Evolutionary conservation across 2,888 invertebrate species (phyloP), one percentile per base, ranked within the genome.

Genomic region (Ischnura elegans): DNA sequence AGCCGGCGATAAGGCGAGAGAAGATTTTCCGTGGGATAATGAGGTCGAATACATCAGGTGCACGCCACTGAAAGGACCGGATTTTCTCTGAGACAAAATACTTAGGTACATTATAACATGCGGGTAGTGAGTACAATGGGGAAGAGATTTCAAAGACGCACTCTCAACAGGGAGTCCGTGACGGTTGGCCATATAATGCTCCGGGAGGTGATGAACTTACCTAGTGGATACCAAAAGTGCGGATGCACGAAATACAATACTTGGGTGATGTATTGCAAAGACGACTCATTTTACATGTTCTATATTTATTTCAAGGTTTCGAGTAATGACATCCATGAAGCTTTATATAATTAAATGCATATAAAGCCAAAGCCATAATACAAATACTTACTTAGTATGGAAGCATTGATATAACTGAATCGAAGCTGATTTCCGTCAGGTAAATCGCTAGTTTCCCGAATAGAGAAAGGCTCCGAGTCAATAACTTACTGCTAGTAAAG

Each of bases 21-120:
- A n/a, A 76, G 76, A 76, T 76, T 76, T 76, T 76, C 36, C 13
- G 76, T 13, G 76, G 36, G 76, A 76, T 76, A 76, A 76, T 76
- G 76, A 76, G 76, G 76, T 29, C 36, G 36, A 76, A 6, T 76
- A 36, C 3, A 76, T 76, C 76, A 76, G 76, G 76, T 76, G 76
- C 76, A 36, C 76, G 36, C 13, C 36, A 13, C 36, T 76, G 76
- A 76, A 76, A 36, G 25, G 19, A 76, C 76, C 29, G 36, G 36
- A 13, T 21, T 13, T 76, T 2, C 29, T 36, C 36, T 29, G 76
- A 10, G 76, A 76, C 76, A 76, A 76, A 76, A 36, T 36, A 29
- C 36, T 76, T 36, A 76, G 19, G 76, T 16, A 13, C 76, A 29
- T 5, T 36, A 29, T 13, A 36, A 36, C 29, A 76, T 76, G 76